phyloP scores from a whole-genome alignment of 2,797 vertebrate genomes.

The Neosilurus hyrtlii region DNA sequence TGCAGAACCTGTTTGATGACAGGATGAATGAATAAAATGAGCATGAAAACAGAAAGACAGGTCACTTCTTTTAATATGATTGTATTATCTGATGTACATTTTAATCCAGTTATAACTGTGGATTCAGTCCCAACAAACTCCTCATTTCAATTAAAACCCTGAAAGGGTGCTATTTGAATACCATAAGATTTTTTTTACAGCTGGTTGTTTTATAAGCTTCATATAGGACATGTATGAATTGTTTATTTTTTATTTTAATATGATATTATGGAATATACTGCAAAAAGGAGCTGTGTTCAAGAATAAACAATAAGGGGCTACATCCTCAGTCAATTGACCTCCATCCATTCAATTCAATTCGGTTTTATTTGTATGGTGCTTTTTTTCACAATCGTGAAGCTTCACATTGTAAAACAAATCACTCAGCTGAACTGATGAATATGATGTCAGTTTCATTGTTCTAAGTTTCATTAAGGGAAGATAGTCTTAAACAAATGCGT shows the following conservation, averaged over 20 bases:
- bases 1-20: constrained; percentile 87
- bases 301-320: constrained; percentile 35
- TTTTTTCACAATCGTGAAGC: no score
- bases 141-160: constrained; percentile 49
- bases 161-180: constrained; percentile 51
- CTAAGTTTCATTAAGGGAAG: not conserved
- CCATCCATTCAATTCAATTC: no score
- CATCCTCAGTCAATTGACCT: constrained; percentile 26
- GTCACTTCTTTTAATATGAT: constrained; percentile 13
- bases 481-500: constrained; percentile 4
- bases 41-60: constrained; percentile 10
- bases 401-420: not conserved
- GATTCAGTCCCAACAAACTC: constrained; percentile 46
- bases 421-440: constrained; percentile 28
- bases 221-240: constrained; percentile 57
- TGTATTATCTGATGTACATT: constrained; percentile 49
- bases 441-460: constrained; percentile 1
- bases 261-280: constrained; percentile 43
- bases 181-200: constrained; percentile 57
- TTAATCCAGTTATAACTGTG: constrained; percentile 45
- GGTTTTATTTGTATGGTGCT: no score
- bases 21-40: constrained; percentile 67
- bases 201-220: constrained; percentile 57
- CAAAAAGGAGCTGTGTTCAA: constrained; percentile 45
- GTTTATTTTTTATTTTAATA: constrained; percentile 58